Conservation (phyloP, 2,113 vertebrate species). For the Propithecus coquereli region DNA sequence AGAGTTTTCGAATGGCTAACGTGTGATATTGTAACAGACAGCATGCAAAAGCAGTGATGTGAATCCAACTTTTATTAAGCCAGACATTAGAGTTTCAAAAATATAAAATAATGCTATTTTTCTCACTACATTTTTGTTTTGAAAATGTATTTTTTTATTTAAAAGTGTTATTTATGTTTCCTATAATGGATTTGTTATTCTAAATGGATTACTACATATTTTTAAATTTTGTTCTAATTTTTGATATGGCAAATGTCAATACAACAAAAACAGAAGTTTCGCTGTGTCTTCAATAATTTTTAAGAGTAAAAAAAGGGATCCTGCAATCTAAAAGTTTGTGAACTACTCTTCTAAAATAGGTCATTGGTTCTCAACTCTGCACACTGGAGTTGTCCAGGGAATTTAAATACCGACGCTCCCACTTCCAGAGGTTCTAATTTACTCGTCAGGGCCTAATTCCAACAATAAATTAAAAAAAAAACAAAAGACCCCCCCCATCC, state of each 20-base stretch:
- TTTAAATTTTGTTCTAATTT: not conserved
- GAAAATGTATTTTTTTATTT: not conserved
- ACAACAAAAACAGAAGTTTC: not conserved
- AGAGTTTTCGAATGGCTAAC: not conserved
- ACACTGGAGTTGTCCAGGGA: not conserved
- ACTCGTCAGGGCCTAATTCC: not conserved
- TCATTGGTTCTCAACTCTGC: not conserved
- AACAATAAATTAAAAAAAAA: not conserved
- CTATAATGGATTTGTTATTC: not conserved
- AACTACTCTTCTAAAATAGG: not conserved
- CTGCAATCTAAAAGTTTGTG: not conserved
- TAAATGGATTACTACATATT: not conserved
- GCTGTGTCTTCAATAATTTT: not conserved
- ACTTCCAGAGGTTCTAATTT: not conserved
- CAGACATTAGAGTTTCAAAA: not conserved
- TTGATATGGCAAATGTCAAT: not conserved
- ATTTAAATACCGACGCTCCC: not conserved
- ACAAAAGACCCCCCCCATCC: not conserved
- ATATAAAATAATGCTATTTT: not conserved
- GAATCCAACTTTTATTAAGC: not conserved
- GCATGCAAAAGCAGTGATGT: not conserved
- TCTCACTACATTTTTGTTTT: not conserved
- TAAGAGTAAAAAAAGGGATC: not conserved
- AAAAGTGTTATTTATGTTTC: not conserved
- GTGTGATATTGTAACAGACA: not conserved